A percentile compares a stretch with the other conserved stretches of the same genome.
Evolutionary conservation across 1,140 invertebrate species (phyloP).

Genomic region (Pinna nobilis): DNA sequence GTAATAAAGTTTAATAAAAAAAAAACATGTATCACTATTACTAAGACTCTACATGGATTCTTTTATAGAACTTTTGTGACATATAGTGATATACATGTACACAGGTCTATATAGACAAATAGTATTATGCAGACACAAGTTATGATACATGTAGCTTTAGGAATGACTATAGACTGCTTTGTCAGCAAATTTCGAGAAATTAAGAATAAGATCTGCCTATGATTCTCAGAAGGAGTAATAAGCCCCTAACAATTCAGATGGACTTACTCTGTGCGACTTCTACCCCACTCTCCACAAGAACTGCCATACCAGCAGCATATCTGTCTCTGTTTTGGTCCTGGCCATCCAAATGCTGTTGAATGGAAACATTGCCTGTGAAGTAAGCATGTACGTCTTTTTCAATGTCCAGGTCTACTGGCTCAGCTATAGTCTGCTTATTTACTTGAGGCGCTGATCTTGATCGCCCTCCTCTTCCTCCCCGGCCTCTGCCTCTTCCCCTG

Average conservation of each 20-base stretch:
- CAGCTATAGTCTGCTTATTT: not conserved
- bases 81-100: not conserved
- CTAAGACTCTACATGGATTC: too few relatives aligned
- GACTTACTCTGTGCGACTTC: conserved; percentile 70
- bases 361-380: conserved; percentile 58
- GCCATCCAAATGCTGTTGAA: conserved; percentile 65
- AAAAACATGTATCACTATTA: too few relatives aligned
- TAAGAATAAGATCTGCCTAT: not conserved
- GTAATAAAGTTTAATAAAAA: too few relatives aligned
- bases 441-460: conserved; percentile 9
- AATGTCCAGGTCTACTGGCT: conserved; percentile 45
- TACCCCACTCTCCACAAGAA: conserved; percentile 63
- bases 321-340: conserved; percentile 64
- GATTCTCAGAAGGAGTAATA: not conserved
- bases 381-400: conserved; percentile 57
- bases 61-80: not conserved
- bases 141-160: too few relatives aligned
- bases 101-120: too few relatives aligned
- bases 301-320: conserved; percentile 67
- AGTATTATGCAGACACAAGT: too few relatives aligned
- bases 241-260: not conserved
- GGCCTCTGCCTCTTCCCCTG: conserved; percentile 39
- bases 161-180: too few relatives aligned
- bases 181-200: not conserved
- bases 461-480: conserved; percentile 38